Evolutionary conservation across 2,113 vertebrate genomes (phyloP).

Genomic region (Chamaetylas fuelleborni): DNA sequence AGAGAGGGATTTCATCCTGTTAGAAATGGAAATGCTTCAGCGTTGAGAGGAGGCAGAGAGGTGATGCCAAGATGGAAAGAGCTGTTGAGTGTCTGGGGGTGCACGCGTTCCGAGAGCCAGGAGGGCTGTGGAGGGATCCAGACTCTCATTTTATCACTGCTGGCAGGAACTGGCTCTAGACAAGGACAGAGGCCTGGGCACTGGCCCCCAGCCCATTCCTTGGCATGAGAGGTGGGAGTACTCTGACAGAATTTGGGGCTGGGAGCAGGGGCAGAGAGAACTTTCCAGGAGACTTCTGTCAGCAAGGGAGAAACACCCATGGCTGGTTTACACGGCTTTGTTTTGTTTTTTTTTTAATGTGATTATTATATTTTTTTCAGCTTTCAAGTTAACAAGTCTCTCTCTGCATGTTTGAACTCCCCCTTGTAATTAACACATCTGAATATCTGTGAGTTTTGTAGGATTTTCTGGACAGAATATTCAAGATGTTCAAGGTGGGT

Average conservation of each 20-base stretch:
- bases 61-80: not conserved
- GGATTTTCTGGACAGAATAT: constrained; percentile 31
- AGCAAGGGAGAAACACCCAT: not conserved
- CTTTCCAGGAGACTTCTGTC: not conserved
- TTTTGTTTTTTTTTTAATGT: not conserved
- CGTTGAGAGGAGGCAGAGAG: not conserved
- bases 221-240: not conserved
- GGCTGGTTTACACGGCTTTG: not conserved
- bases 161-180: not conserved
- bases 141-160: not conserved
- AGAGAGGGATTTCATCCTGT: not conserved
- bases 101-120: not conserved
- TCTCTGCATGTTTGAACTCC: constrained; percentile 45
- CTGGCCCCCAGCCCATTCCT: not conserved
- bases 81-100: not conserved
- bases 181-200: not conserved
- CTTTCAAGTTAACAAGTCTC: constrained; percentile 55
- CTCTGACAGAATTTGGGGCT: not conserved
- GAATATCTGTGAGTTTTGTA: constrained; percentile 52
- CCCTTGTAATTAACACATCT: constrained; percentile 57
- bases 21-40: not conserved
- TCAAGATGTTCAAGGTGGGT: constrained; percentile 26
- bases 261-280: not conserved
- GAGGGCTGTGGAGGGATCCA: not conserved
- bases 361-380: not conserved